Evolutionary conservation across 1,140 invertebrate genomes (phyloP).

Genomic region (Diabrotica undecimpunctata): DNA sequence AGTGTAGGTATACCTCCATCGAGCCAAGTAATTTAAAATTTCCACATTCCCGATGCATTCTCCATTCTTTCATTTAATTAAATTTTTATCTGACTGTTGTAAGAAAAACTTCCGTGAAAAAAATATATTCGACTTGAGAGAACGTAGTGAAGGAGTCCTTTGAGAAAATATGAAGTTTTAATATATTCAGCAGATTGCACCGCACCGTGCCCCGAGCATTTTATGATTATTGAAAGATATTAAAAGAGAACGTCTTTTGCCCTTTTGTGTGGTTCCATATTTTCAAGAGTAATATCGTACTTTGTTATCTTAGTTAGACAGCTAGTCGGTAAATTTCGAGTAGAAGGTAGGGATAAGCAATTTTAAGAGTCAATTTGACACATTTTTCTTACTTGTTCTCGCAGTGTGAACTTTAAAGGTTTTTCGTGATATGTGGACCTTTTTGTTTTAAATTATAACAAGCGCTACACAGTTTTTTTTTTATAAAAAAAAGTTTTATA

Average conservation of each 20-base stretch:
- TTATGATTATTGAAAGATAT: neutral
- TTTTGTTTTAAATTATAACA: no score
- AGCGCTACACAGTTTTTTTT: no score
- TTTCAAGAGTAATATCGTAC: neutral
- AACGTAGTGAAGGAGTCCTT: neutral
- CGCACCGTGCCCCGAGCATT: neutral
- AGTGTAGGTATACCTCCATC: neutral
- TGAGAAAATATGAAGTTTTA: conserved; percentile 3
- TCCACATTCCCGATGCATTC: neutral
- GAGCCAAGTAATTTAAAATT: neutral
- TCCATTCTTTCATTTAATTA: neutral
- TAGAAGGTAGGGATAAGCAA: neutral
- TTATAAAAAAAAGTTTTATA: no score
- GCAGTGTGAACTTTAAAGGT: no score
- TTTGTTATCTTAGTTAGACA: neutral
- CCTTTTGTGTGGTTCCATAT: neutral
- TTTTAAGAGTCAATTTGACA: neutral
- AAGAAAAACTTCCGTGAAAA: neutral
- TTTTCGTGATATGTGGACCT: no score
- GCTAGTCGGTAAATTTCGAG: neutral
- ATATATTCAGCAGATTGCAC: neutral
- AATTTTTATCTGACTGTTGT: conserved; percentile 2
- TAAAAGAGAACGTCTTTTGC: neutral
- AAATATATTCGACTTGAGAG: neutral
- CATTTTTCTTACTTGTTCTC: neutral